phyloP scores from a whole-genome alignment of 2,888 invertebrate genomes.

The Tenthredo livida region DNA sequence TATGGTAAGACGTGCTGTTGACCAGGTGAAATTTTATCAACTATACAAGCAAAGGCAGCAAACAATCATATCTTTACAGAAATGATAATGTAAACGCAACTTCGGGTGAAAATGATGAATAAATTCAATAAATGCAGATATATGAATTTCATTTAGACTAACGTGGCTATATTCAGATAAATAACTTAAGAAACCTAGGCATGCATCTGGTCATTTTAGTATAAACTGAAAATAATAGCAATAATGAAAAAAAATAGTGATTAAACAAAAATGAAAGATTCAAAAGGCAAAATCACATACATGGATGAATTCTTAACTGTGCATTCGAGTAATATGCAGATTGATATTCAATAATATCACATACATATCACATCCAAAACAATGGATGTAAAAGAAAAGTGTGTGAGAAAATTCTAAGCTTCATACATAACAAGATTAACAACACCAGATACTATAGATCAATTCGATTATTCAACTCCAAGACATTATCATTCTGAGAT shows the following conservation, averaged over 20 bases:
- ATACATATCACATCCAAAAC: constrained; percentile 1
- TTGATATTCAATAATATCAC: neutral
- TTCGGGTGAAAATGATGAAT: neutral
- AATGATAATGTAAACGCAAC: neutral
- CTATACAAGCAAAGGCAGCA: neutral
- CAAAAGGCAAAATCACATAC: neutral
- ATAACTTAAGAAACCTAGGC: neutral
- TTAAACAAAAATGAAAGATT: neutral
- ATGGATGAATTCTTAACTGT: constrained; percentile 10
- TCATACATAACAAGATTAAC: constrained; percentile 26
- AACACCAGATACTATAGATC: constrained; percentile 8
- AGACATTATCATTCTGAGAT: constrained; percentile 34
- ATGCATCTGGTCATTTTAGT: neutral
- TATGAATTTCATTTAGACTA: neutral
- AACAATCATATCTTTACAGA: neutral
- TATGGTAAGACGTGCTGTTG: neutral
- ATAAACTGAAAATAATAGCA: neutral
- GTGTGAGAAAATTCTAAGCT: neutral
- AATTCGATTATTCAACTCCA: constrained; percentile 6
- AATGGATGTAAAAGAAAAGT: neutral
- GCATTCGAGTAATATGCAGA: neutral
- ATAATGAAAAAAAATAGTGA: neutral
- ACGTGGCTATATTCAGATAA: constrained; percentile 37
- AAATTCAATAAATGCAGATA: neutral
- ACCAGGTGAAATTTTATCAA: neutral